Conservation (phyloP, 2,888 invertebrate genomes). For the Sussaba pulchella region DNA sequence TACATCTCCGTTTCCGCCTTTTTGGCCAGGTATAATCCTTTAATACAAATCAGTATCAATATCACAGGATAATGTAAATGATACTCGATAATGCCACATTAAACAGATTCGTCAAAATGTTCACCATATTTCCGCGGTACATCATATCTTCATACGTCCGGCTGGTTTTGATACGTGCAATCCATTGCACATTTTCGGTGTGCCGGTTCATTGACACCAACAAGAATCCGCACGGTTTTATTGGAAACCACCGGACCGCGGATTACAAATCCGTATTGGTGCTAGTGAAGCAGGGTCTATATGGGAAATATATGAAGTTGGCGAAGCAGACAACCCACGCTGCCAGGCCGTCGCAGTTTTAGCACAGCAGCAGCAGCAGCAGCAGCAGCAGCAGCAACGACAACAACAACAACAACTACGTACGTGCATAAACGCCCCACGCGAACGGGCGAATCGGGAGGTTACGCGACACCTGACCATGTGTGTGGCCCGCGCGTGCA, state of each 20-base stretch:
- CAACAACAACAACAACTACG: constrained; percentile 36
- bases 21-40: too few species aligned
- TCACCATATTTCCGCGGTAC: not conserved
- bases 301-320: constrained; percentile 44
- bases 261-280: constrained; percentile 48
- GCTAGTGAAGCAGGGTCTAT: constrained; percentile 5
- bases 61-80: not conserved
- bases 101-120: not conserved
- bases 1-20: too few species aligned
- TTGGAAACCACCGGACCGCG: constrained; percentile 54
- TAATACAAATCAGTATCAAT: too few species aligned
- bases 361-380: constrained; percentile 30
- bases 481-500: constrained; percentile 64
- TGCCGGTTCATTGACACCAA: constrained; percentile 20
- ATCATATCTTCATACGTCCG: constrained; percentile 15
- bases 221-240: constrained; percentile 47
- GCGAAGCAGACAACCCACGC: constrained; percentile 52
- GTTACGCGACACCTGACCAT: constrained; percentile 69
- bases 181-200: not conserved
- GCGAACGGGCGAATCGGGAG: constrained; percentile 38
- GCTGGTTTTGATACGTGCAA: not conserved
- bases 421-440: constrained; percentile 57
- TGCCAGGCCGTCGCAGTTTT: constrained; percentile 41
- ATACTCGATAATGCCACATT: not conserved
- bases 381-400: not conserved